These are phyloP conservation scores for Drosophila acutilabella DNA, from an alignment of 2,888 invertebrate genomes.

Conservation along the genomic window DNA sequence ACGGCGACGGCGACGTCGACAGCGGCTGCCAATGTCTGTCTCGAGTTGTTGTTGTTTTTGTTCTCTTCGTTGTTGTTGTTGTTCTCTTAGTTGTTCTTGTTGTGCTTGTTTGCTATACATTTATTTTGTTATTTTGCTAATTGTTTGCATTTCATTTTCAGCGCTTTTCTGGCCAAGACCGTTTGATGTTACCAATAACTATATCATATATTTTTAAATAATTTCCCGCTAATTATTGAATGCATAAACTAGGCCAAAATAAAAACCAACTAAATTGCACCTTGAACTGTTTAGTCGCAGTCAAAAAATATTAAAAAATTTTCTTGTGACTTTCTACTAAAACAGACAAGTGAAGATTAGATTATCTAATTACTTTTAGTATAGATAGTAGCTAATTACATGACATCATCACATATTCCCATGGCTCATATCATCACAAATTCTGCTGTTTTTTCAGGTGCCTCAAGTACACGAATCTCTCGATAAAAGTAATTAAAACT, in stretches of 20 bases:
- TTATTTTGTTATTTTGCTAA: constrained; percentile 67
- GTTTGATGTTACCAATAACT: constrained; percentile 34
- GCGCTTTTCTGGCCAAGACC: constrained; percentile 28
- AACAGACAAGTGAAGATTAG: constrained; percentile 19
- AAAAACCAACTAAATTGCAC: neutral
- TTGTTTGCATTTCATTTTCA: constrained; percentile 70
- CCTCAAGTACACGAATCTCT: constrained; percentile 5
- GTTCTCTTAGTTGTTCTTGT: constrained; percentile 22
- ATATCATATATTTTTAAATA: constrained; percentile 8
- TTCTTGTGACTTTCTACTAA: neutral
- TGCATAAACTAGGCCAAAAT: constrained; percentile 6
- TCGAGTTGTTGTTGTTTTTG: constrained; percentile 36
- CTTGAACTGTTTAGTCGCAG: neutral
- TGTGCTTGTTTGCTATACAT: constrained; percentile 33
- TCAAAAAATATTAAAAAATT: neutral
- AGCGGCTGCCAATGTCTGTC: constrained; percentile 71
- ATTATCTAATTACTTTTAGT: constrained; percentile 21
- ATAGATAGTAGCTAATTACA: constrained; percentile 9
- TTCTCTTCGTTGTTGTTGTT: constrained; percentile 15
- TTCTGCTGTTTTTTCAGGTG: neutral
- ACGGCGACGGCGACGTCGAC: constrained; percentile 29
- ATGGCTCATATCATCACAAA: neutral
- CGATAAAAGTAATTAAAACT: constrained; percentile 36
- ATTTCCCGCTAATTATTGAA: constrained; percentile 19
- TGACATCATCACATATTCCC: constrained; percentile 42